These are phyloP conservation scores for Drosophila phalerata DNA, from an alignment of 2,888 invertebrate genomes.

Conservation along the genomic window DNA sequence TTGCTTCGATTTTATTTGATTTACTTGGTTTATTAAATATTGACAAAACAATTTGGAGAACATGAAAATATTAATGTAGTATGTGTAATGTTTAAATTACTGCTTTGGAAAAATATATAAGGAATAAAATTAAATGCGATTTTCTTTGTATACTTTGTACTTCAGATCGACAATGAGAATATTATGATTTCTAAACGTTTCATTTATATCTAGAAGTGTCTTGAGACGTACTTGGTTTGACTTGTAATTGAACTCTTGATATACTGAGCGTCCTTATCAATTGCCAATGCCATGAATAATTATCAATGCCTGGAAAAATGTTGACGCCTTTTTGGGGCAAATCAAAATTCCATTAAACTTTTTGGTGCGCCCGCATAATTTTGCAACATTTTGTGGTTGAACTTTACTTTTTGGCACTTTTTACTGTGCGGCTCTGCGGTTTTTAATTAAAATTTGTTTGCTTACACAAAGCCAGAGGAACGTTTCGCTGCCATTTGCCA, in stretches of 20 bases:
- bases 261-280: constrained; percentile 26
- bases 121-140: too few relatives aligned
- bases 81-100: too few relatives aligned
- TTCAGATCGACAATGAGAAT: too few relatives aligned
- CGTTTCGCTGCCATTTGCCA: constrained; percentile 35
- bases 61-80: too few relatives aligned
- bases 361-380: constrained; percentile 63
- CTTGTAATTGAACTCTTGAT: neutral
- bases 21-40: too few relatives aligned
- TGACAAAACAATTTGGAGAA: too few relatives aligned
- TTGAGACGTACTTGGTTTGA: neutral
- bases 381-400: constrained; percentile 69
- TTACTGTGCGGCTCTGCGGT: constrained; percentile 59
- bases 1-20: too few relatives aligned
- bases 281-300: constrained; percentile 45
- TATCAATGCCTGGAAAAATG: constrained; percentile 38
- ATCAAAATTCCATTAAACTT: constrained; percentile 64
- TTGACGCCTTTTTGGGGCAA: constrained; percentile 43
- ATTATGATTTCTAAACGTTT: neutral
- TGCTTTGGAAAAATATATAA: too few relatives aligned
- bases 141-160: too few relatives aligned
- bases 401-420: constrained; percentile 70
- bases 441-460: constrained; percentile 77
- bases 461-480: constrained; percentile 42
- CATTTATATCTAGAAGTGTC: neutral